Conservation (phyloP, 2,797 vertebrate species). For the Chelon auratus region DNA sequence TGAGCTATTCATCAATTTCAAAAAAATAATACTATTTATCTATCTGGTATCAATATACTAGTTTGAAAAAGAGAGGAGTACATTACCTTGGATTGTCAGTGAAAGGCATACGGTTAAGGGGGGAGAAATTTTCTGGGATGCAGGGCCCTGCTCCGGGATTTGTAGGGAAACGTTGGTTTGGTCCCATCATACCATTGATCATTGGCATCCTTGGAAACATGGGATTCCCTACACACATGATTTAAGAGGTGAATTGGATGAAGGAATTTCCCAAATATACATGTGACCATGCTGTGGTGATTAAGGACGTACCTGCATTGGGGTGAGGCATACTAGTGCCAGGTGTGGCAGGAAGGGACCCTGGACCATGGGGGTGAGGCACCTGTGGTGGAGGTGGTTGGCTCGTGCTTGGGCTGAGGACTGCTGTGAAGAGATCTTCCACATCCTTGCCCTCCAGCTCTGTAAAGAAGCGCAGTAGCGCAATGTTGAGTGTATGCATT, state of each 20-base stretch:
- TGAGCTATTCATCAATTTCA: not conserved
- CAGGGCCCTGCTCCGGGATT: constrained; percentile 87
- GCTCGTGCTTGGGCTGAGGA: constrained; percentile 91
- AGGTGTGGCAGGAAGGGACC: constrained; percentile 82
- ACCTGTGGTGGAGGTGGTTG: constrained; percentile 87
- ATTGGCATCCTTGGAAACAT: constrained; percentile 93
- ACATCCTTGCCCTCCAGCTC: constrained; percentile 98
- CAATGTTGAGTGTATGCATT: not conserved
- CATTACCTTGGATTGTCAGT: constrained; percentile 90
- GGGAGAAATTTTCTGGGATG: constrained; percentile 87
- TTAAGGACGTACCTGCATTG: constrained; percentile 84
- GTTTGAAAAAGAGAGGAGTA: not conserved
- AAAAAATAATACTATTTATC: not conserved
- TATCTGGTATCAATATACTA: not conserved
- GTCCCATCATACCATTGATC: constrained; percentile 95
- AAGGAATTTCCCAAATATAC: not conserved
- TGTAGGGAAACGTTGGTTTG: constrained; percentile 89
- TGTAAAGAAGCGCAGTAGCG: constrained; percentile 70
- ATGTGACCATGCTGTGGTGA: not conserved
- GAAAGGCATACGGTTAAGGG: constrained; percentile 90
- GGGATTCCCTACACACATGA: constrained; percentile 84
- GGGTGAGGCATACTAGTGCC: constrained; percentile 87
- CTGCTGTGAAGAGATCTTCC: constrained; percentile 97
- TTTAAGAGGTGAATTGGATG: constrained; percentile 4
- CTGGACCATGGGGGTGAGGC: constrained; percentile 86